phyloP scores from a whole-genome alignment of 2,113 vertebrate genomes.

The Pelmatolapia mariae region DNA sequence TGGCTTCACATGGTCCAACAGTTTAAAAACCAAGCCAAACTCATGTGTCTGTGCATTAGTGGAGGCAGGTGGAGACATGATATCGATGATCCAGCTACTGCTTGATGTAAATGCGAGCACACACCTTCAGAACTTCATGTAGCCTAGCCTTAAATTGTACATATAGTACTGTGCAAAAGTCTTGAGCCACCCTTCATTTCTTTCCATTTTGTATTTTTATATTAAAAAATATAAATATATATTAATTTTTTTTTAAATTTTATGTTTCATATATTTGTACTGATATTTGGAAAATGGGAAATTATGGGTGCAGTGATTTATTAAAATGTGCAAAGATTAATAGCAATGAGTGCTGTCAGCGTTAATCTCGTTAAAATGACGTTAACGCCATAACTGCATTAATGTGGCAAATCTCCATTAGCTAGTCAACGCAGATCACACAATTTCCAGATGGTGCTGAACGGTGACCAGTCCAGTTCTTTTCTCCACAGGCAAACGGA shows the following conservation, averaged over 20 bases:
- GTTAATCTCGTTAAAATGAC: not conserved
- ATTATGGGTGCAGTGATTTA: not conserved
- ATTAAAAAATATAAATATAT: not conserved
- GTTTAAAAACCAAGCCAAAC: not conserved
- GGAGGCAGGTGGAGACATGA: not conserved
- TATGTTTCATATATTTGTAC: not conserved
- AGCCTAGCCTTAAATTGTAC: not conserved
- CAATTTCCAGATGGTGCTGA: not conserved
- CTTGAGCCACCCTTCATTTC: not conserved
- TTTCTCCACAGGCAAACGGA: not conserved
- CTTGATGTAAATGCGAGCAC: not conserved
- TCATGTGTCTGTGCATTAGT: not conserved
- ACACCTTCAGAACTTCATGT: not conserved
- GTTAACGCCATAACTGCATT: not conserved
- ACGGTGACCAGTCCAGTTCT: not conserved
- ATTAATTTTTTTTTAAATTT: not conserved
- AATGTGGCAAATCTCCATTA: not conserved
- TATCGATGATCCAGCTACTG: not conserved
- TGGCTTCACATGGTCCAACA: not conserved
- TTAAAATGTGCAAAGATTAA: not conserved
- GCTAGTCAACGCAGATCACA: not conserved
- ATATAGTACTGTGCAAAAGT: not conserved
- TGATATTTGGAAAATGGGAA: not conserved
- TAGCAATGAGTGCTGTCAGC: not conserved
- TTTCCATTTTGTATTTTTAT: not conserved